A percentile compares a stretch with the other conserved stretches of the same genome.
phyloP scores from a whole-genome alignment of 2,888 invertebrate species.

The Penaeus monodon region DNA sequence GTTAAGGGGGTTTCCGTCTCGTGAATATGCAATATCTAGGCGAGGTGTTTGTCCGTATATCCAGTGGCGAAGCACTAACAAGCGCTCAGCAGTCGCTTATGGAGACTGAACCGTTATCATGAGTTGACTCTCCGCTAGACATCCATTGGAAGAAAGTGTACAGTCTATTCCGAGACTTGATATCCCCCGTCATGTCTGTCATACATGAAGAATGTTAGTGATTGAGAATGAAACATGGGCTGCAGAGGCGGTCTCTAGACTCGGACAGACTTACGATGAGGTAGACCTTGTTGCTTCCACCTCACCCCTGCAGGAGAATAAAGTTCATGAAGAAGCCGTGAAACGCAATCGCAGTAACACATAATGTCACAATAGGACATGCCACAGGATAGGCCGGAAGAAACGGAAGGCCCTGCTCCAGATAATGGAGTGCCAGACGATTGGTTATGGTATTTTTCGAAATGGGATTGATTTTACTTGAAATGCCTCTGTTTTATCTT shows the following conservation, averaged over 20 bases:
- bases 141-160: slow-evolving; percentile 9
- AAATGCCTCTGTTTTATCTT: background rate
- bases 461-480: background rate
- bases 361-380: slow-evolving; percentile 9
- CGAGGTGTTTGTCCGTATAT: slow-evolving; percentile 13
- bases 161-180: slow-evolving; percentile 6
- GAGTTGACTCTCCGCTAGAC: slow-evolving; percentile 18
- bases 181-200: background rate
- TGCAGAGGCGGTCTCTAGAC: background rate
- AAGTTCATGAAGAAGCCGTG: background rate
- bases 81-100: slow-evolving; percentile 7
- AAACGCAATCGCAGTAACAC: background rate
- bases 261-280: background rate
- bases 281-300: slow-evolving; percentile 33
- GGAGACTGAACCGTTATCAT: background rate
- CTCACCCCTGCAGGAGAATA: slow-evolving; percentile 3
- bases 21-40: background rate
- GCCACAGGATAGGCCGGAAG: background rate
- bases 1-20: slow-evolving; percentile 26
- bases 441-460: slow-evolving; percentile 8
- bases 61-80: background rate
- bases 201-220: slow-evolving; percentile 9
- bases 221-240: slow-evolving; percentile 19
- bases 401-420: background rate
- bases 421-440: background rate